A percentile compares a stretch with the other conserved stretches of the same genome.
Evolutionary conservation across 2,113 vertebrate species (phyloP).

Genomic region (Gopherus evgoodei): DNA sequence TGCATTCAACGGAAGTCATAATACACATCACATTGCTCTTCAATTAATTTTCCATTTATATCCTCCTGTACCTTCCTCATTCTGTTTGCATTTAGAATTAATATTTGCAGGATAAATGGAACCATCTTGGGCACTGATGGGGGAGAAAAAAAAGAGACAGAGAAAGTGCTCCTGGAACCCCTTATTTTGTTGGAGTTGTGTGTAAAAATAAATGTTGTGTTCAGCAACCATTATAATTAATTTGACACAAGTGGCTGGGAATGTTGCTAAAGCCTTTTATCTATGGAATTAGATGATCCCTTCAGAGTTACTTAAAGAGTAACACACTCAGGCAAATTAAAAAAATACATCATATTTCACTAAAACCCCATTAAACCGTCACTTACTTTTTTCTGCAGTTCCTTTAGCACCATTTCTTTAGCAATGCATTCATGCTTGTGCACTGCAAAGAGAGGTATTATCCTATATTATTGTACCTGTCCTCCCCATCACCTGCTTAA

Average conservation of each 20-base stretch:
- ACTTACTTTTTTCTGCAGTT: conserved; percentile 21
- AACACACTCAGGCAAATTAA: conserved; percentile 71
- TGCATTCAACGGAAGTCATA: conserved; percentile 21
- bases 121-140: conserved; percentile 58
- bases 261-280: conserved; percentile 37
- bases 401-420: conserved; percentile 41
- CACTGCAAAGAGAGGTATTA: neutral
- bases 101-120: conserved; percentile 75
- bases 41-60: conserved; percentile 77
- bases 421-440: conserved; percentile 17
- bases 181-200: conserved; percentile 2
- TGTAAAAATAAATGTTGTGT: conserved; percentile 26
- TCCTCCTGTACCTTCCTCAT: conserved; percentile 47
- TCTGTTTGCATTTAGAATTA: conserved; percentile 77
- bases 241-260: conserved; percentile 16
- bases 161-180: conserved; percentile 30
- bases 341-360: conserved; percentile 37
- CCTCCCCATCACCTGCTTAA: neutral
- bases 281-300: conserved; percentile 60
- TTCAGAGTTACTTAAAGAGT: conserved; percentile 62
- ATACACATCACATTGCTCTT: conserved; percentile 15
- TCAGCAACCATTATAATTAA: conserved; percentile 50
- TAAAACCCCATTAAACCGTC: conserved; percentile 49
- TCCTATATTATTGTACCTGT: neutral
- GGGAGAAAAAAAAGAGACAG: conserved; percentile 7